Conservation (phyloP, 2,113 vertebrate species). For the human region DNA sequence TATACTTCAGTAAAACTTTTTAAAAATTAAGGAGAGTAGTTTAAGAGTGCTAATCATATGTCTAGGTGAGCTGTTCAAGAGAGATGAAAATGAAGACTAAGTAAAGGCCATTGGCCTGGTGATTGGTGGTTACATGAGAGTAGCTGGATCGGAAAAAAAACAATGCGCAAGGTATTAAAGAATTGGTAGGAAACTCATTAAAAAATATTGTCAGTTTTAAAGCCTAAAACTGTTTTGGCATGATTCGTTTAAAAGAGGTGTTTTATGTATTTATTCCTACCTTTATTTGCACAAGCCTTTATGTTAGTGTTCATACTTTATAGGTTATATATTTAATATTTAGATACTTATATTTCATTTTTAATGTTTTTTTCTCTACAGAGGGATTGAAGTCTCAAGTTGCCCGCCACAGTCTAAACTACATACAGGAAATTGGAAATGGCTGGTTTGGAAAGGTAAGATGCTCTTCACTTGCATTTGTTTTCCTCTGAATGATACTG, state of each 20-base stretch:
- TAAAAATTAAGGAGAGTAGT: not conserved
- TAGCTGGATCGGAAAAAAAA: not conserved
- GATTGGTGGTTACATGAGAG: not conserved
- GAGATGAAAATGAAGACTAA: not conserved
- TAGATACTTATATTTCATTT: not conserved
- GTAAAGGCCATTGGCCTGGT: not conserved
- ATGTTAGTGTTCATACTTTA: not conserved
- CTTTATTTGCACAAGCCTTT: conserved; percentile 8
- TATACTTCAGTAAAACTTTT: not conserved
- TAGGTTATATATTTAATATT: not conserved
- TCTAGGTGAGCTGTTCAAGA: not conserved
- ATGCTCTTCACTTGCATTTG: not conserved
- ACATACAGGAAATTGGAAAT: conserved; percentile 97
- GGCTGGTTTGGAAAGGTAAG: conserved; percentile 99
- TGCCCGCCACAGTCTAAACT: conserved; percentile 95
- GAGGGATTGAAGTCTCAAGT: conserved; percentile 92
- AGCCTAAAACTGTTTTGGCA: not conserved
- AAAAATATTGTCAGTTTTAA: not conserved
- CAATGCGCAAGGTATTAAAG: not conserved
- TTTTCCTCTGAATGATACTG: not conserved
- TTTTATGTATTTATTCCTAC: not conserved
- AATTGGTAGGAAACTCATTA: not conserved
- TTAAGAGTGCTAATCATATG: not conserved
- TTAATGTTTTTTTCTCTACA: conserved; percentile 76
- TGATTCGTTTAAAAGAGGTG: conserved; percentile 24